These are phyloP conservation scores for Zapornia atra DNA, from an alignment of 2,113 vertebrate genomes.

Conservation along the genomic window DNA sequence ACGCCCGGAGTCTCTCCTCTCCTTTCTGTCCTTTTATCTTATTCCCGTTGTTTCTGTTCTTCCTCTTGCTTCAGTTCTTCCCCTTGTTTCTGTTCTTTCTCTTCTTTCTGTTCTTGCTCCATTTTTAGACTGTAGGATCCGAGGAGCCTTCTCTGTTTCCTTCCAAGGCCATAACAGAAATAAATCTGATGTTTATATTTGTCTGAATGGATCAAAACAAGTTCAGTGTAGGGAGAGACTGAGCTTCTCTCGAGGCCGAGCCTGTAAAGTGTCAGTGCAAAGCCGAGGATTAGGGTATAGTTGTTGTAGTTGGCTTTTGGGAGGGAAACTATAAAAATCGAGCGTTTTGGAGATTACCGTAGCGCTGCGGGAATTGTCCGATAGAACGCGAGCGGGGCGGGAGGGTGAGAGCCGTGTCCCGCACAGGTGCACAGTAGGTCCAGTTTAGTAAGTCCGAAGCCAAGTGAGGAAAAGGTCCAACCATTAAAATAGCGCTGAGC, in stretches of 20 bases:
- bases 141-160: background rate
- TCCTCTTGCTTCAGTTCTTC: too few species aligned
- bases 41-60: background rate
- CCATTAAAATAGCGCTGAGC: fast-evolving
- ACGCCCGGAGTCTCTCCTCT: background rate
- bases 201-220: background rate
- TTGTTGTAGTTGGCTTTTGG: constrained; percentile 44
- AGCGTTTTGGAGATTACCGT: background rate
- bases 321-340: background rate
- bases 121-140: background rate
- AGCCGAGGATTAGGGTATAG: background rate
- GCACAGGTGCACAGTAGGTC: constrained; percentile 34
- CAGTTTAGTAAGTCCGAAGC: background rate
- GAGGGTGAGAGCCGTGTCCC: background rate
- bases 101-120: background rate
- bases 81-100: too few species aligned
- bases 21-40: background rate
- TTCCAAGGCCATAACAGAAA: background rate
- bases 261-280: constrained; percentile 10
- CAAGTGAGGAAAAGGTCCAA: background rate
- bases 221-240: background rate
- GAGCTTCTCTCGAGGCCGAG: background rate
- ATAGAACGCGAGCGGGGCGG: background rate
- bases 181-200: background rate
- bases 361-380: background rate